Evolutionary conservation across 1,140 invertebrate species (phyloP).

Genomic region (Drosophila bipectinata): DNA sequence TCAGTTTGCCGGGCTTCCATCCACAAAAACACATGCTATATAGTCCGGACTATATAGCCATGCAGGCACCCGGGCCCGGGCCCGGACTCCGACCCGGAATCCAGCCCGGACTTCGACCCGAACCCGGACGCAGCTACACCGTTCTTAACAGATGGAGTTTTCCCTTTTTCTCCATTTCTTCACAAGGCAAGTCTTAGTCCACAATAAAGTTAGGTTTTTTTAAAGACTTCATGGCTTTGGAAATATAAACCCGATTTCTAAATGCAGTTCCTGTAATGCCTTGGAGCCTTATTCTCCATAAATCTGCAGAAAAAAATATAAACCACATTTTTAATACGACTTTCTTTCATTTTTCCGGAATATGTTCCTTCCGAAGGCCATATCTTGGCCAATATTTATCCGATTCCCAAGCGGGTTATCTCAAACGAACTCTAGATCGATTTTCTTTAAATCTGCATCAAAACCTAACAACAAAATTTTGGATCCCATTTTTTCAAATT

Average conservation of each 20-base stretch:
- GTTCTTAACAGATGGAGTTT: background rate
- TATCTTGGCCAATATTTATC: no score
- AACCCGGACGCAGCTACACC: background rate
- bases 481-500: no score
- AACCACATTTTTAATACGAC: background rate
- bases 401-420: no score
- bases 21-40: constrained; percentile 1
- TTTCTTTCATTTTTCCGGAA: background rate
- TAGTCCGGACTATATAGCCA: background rate
- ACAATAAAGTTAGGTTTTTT: background rate
- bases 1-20: constrained; percentile 10
- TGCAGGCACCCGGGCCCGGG: background rate
- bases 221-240: background rate
- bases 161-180: background rate
- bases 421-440: no score
- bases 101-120: no score
- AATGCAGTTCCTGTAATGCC: background rate
- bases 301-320: background rate
- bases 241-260: background rate
- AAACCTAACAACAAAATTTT: no score
- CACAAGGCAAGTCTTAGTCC: background rate
- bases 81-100: background rate
- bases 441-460: no score
- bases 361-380: no score
- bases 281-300: background rate